These are phyloP conservation scores for Capitella teleta DNA, from an alignment of 1,140 invertebrate species.

Conservation along the genomic window DNA sequence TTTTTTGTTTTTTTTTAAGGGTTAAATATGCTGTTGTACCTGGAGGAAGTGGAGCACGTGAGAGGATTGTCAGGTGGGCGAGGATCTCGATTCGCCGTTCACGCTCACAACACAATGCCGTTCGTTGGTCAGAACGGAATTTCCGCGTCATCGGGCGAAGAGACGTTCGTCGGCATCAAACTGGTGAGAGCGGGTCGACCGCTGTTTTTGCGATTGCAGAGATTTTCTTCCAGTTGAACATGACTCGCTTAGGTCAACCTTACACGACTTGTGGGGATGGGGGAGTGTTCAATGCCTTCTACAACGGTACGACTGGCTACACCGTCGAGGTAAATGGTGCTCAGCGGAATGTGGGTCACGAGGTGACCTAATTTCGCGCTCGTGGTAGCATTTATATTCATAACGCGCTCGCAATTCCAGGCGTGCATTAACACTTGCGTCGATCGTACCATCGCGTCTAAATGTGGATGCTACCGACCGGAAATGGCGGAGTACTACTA, in stretches of 20 bases:
- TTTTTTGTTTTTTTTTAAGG: no score
- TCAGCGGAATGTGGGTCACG: no score
- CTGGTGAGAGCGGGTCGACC: background rate
- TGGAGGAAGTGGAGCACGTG: background rate
- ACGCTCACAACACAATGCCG: background rate
- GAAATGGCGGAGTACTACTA: background rate
- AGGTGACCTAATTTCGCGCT: no score
- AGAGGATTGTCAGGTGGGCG: background rate
- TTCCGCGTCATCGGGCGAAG: background rate
- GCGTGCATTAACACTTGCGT: background rate
- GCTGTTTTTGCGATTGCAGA: background rate
- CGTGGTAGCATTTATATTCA: no score
- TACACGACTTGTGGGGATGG: background rate
- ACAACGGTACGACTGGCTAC: no score
- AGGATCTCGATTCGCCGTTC: background rate
- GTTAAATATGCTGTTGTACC: background rate
- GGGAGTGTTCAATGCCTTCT: background rate
- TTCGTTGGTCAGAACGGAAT: background rate
- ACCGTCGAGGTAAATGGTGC: no score
- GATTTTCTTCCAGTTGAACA: background rate
- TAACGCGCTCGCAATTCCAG: no score
- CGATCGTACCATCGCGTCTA: background rate
- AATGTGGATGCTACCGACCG: background rate
- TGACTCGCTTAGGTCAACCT: background rate
- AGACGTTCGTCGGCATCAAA: background rate